These are phyloP conservation scores for Rhorus exstirpatorius DNA, from an alignment of 2,888 invertebrate genomes.

Conservation along the genomic window DNA sequence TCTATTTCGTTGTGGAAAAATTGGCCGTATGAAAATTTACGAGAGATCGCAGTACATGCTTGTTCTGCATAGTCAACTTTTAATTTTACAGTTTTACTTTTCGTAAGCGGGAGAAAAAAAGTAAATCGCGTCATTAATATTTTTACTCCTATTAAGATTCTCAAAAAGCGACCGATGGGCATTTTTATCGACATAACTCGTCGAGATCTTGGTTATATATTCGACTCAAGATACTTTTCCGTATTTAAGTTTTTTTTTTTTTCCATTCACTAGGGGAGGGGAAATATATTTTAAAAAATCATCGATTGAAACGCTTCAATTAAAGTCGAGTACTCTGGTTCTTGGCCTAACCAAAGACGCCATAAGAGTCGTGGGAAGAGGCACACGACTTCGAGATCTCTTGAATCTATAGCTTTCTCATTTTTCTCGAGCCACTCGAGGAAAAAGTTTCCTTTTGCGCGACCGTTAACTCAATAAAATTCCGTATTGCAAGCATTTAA, in stretches of 20 bases:
- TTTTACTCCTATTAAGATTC: too few species aligned
- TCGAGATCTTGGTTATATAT: not conserved
- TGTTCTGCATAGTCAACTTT: too few species aligned
- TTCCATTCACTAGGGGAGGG: not conserved
- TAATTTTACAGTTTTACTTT: too few species aligned
- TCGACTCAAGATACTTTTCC: not conserved
- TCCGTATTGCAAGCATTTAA: conserved; percentile 28
- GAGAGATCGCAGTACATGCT: too few species aligned
- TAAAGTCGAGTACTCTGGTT: conserved; percentile 43
- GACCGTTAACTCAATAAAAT: conserved; percentile 38
- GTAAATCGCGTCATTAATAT: too few species aligned
- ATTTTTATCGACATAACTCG: too few species aligned
- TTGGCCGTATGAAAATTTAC: too few species aligned
- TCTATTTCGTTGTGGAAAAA: too few species aligned
- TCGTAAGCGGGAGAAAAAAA: too few species aligned
- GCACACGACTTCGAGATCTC: conserved; percentile 4
- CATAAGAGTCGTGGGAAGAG: conserved; percentile 24
- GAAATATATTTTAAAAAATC: conserved; percentile 47
- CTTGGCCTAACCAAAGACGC: conserved; percentile 50
- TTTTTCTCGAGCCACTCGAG: conserved; percentile 32
- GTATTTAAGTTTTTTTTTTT: conserved; percentile 26
- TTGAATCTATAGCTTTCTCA: conserved; percentile 26
- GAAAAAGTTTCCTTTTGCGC: conserved; percentile 40
- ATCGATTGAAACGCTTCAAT: conserved; percentile 56
- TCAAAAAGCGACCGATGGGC: too few species aligned